These are phyloP conservation scores for Geococcyx californianus DNA, from an alignment of 2,113 vertebrate genomes.

Conservation along the genomic window DNA sequence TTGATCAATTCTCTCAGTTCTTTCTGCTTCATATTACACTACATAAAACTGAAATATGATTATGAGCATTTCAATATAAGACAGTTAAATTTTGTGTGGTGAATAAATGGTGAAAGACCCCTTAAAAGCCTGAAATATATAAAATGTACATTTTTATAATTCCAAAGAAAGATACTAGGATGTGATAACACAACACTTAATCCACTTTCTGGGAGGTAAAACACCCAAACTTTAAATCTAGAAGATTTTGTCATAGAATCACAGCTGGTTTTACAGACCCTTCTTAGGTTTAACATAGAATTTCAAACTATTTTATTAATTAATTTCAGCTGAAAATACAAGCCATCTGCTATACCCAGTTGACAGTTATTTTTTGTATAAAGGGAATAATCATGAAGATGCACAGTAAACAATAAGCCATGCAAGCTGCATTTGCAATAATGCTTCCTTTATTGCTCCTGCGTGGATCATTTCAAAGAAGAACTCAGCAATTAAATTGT, in stretches of 20 bases:
- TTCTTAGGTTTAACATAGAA: neutral
- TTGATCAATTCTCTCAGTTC: conserved; percentile 27
- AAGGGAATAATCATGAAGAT: neutral
- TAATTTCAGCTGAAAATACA: neutral
- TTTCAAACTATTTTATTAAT: neutral
- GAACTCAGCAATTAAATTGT: neutral
- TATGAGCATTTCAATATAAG: conserved; percentile 20
- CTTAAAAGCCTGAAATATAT: conserved; percentile 52
- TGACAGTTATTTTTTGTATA: neutral
- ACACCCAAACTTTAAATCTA: conserved; percentile 53
- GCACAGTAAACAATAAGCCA: neutral
- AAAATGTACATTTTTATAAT: conserved; percentile 60
- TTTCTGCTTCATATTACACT: conserved; percentile 17
- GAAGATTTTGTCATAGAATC: conserved; percentile 14
- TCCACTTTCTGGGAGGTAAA: neutral
- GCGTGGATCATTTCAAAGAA: neutral
- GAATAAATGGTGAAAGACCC: neutral
- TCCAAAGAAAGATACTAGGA: conserved; percentile 4
- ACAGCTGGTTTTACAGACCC: neutral
- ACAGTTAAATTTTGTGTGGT: neutral
- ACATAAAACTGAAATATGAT: conserved; percentile 59
- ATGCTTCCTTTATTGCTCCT: neutral
- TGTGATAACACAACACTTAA: conserved; percentile 48
- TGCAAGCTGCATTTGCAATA: neutral
- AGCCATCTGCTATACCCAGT: neutral